Evolutionary conservation across 2,113 vertebrate genomes (phyloP).

Genomic region (Otocyon megalotis): DNA sequence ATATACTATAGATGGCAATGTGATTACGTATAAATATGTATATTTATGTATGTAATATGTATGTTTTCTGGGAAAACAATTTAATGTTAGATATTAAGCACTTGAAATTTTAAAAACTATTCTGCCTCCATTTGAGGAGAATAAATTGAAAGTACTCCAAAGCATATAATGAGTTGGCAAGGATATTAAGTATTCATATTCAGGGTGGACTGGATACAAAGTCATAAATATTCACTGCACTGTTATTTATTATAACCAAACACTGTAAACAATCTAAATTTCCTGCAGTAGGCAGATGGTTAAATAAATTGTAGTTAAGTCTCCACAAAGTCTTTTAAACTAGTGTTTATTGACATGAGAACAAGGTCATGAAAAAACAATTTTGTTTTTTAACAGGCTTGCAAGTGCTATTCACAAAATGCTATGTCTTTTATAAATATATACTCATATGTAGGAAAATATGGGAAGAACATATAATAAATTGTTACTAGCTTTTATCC

Average conservation of each 20-base stretch:
- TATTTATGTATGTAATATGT: neutral
- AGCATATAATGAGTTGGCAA: neutral
- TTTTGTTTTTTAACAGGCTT: slow-evolving; percentile 51
- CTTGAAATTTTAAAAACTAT: neutral
- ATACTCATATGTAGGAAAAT: neutral
- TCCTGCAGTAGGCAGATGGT: neutral
- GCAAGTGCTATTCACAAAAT: slow-evolving; percentile 18
- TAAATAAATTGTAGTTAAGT: slow-evolving; percentile 45
- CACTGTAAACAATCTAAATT: neutral
- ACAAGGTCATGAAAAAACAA: neutral
- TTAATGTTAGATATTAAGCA: neutral
- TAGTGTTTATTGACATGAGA: neutral
- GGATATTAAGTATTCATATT: slow-evolving; percentile 23
- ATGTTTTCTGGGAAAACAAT: neutral
- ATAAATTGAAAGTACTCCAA: neutral
- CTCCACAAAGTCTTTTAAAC: neutral
- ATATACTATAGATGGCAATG: neutral
- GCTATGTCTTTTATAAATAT: slow-evolving; percentile 5
- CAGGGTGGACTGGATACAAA: neutral
- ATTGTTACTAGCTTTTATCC: slow-evolving; percentile 8
- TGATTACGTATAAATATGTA: neutral
- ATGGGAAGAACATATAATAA: neutral
- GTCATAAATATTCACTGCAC: neutral
- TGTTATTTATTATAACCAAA: slow-evolving; percentile 16
- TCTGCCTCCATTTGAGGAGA: neutral